These are phyloP conservation scores for Drosophila parabipectinata DNA, from an alignment of 1,140 invertebrate species.

Conservation along the genomic window DNA sequence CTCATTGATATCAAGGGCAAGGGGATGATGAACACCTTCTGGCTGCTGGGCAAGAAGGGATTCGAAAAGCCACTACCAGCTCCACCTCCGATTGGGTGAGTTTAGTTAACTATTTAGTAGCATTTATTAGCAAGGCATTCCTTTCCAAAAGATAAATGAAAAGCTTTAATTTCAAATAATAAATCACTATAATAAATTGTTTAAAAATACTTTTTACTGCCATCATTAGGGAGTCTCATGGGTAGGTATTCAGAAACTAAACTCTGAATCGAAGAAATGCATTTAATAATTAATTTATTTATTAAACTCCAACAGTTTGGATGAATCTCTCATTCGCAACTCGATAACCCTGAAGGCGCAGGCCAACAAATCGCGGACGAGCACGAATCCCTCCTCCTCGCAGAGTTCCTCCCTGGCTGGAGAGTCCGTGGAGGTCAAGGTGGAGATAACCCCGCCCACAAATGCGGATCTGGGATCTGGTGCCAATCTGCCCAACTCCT, in stretches of 20 bases:
- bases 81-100: conserved; percentile 91
- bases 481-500: conserved; percentile 74
- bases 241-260: conserved; percentile 52
- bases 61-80: conserved; percentile 93
- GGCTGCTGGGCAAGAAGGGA: conserved; percentile 94
- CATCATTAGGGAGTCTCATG: conserved; percentile 71
- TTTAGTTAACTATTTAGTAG: conserved; percentile 17
- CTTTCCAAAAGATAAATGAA: too few relatives aligned
- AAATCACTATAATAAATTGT: background rate
- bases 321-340: conserved; percentile 85
- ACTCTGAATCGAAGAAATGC: background rate
- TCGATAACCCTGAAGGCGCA: conserved; percentile 77
- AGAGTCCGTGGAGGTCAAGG: conserved; percentile 82
- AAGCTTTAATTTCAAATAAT: too few relatives aligned
- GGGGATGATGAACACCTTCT: conserved; percentile 95
- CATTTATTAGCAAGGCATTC: background rate
- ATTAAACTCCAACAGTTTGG: conserved; percentile 84
- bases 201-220: background rate
- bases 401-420: conserved; percentile 81
- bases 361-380: conserved; percentile 77
- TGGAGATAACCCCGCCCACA: conserved; percentile 80
- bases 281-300: background rate
- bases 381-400: conserved; percentile 82
- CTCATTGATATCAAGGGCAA: conserved; percentile 95
- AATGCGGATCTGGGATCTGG: conserved; percentile 66